Evolutionary conservation across 2,888 invertebrate species (phyloP).

Genomic region (Tridacna crocea): DNA sequence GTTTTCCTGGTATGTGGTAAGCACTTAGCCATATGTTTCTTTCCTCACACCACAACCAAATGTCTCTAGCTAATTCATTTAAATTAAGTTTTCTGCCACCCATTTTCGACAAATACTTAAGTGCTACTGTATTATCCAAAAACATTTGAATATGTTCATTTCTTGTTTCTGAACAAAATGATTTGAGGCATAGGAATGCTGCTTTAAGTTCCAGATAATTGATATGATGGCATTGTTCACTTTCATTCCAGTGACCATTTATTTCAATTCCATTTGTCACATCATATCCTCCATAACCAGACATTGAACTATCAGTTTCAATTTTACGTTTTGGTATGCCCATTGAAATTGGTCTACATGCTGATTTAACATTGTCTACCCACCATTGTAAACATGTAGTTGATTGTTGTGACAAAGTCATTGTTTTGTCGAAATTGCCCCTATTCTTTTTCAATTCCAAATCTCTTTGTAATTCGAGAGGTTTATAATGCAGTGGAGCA

Average conservation of each 20-base stretch:
- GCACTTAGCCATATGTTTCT: conserved; percentile 41
- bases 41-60: conserved; percentile 40
- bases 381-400: not conserved
- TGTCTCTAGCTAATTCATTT: conserved; percentile 8
- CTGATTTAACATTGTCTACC: not conserved
- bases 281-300: conserved; percentile 20
- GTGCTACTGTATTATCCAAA: conserved; percentile 15
- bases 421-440: not conserved
- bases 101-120: conserved; percentile 6
- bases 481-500: not conserved
- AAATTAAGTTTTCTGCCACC: not conserved
- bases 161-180: not conserved
- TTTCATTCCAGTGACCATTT: not conserved
- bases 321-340: not conserved
- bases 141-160: conserved; percentile 12
- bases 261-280: conserved; percentile 11
- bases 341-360: not conserved
- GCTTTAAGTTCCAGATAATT: conserved; percentile 14
- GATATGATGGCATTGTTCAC: not conserved
- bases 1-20: conserved; percentile 36
- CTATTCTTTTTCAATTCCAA: not conserved
- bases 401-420: not conserved
- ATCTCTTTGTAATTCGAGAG: not conserved
- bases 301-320: conserved; percentile 11
- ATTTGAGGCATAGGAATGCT: conserved; percentile 3